phyloP scores from a whole-genome alignment of 2,888 invertebrate genomes.

The Hyles lineata region DNA sequence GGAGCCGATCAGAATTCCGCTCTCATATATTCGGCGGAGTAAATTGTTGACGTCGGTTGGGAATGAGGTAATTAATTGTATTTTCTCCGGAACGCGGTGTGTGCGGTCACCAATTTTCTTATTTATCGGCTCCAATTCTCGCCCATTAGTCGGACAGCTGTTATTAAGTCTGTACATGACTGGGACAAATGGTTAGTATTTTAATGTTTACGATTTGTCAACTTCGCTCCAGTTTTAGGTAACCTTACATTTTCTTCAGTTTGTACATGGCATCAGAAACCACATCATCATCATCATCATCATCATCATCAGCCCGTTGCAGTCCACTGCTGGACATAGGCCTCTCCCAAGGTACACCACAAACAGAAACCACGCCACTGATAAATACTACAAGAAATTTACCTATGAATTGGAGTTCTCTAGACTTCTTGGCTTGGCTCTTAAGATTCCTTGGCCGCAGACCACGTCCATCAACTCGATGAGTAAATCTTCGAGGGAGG shows the following conservation, averaged over 20 bases:
- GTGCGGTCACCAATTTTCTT: constrained; percentile 70
- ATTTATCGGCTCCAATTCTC: constrained; percentile 74
- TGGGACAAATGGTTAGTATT: constrained; percentile 56
- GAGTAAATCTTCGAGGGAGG: no score
- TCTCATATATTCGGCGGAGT: constrained; percentile 45
- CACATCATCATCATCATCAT: no score
- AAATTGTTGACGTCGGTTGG: constrained; percentile 43
- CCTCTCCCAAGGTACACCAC: no score
- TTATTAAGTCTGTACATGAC: constrained; percentile 65
- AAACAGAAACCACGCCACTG: no score
- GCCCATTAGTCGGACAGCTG: constrained; percentile 63
- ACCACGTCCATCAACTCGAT: no score
- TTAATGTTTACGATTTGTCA: constrained; percentile 40
- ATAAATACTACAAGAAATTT: no score
- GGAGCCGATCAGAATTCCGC: constrained; percentile 48
- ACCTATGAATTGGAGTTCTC: no score
- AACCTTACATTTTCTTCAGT: background rate
- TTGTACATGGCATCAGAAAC: background rate
- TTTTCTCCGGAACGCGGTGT: constrained; percentile 52
- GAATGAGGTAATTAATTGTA: constrained; percentile 64
- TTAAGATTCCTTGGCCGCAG: no score
- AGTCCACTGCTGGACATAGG: no score
- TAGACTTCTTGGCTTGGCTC: no score
- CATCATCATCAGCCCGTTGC: no score
- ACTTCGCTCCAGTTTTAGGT: background rate